Evolutionary conservation across 2,888 invertebrate genomes (phyloP).

Genomic region (Leucozona laternaria): DNA sequence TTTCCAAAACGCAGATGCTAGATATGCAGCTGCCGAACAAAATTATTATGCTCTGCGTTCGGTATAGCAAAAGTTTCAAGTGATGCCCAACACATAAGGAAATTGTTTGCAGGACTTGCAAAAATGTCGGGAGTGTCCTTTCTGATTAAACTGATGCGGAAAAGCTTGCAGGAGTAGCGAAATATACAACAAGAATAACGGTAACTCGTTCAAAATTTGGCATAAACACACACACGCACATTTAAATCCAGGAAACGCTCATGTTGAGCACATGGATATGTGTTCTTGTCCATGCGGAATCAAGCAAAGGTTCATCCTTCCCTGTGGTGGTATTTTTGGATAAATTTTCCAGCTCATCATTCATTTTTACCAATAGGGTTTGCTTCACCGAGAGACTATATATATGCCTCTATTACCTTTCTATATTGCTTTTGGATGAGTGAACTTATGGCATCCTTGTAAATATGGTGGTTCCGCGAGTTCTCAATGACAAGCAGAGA

Average conservation of each 20-base stretch:
- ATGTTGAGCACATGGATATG: not conserved
- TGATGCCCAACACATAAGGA: conserved; percentile 32
- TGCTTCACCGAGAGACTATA: not conserved
- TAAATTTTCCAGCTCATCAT: conserved; percentile 41
- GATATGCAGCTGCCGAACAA: not conserved
- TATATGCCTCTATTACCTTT: not conserved
- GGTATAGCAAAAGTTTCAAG: conserved; percentile 42
- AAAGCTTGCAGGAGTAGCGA: conserved; percentile 22
- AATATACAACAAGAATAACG: conserved; percentile 5
- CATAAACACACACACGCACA: conserved; percentile 4
- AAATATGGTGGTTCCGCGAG: conserved; percentile 45
- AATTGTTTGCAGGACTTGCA: conserved; percentile 43
- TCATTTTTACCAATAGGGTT: conserved; percentile 29
- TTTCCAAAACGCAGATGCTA: conserved; percentile 35
- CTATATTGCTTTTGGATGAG: too few relatives aligned
- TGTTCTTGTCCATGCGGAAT: conserved; percentile 17
- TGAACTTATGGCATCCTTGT: conserved; percentile 39
- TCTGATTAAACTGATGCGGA: conserved; percentile 60
- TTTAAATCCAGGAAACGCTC: not conserved
- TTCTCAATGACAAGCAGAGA: conserved; percentile 25
- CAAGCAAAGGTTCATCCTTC: conserved; percentile 8
- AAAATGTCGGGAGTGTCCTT: conserved; percentile 47
- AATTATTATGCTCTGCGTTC: conserved; percentile 16
- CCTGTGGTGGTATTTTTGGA: conserved; percentile 41
- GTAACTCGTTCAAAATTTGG: not conserved